Evolutionary conservation across 2,113 vertebrate genomes (phyloP).

Genomic region (Corythornis madagascariensis): DNA sequence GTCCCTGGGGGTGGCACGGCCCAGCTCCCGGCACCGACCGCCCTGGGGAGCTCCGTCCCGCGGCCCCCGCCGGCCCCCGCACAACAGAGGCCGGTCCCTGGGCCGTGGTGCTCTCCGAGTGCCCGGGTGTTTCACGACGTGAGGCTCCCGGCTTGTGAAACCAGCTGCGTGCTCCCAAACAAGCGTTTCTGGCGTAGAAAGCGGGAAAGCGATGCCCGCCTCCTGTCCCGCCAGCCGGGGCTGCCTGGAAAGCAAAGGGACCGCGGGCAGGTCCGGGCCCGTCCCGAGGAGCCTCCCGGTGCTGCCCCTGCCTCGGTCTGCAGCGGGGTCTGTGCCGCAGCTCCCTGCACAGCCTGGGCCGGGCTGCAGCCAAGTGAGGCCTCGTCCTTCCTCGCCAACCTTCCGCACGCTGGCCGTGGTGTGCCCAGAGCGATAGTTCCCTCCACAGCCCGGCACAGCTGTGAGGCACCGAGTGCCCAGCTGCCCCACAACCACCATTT

Average conservation of each 20-base stretch:
- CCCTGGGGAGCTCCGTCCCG: not conserved
- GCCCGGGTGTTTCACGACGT: fast-evolving
- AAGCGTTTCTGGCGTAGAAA: not conserved
- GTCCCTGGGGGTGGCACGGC: not conserved
- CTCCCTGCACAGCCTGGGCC: too few relatives aligned
- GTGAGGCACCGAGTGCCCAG: fast-evolving
- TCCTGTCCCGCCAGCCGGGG: fast-evolving
- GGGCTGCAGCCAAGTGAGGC: not conserved
- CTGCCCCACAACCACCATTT: not conserved
- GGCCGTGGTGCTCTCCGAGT: fast-evolving
- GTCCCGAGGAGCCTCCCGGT: fast-evolving
- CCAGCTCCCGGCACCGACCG: not conserved
- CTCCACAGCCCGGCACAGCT: not conserved
- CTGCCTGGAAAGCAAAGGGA: too few relatives aligned
- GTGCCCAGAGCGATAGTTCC: not conserved
- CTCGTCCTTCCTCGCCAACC: not conserved
- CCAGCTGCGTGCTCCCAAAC: not conserved
- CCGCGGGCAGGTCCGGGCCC: too few relatives aligned
- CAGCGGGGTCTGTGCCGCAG: too few relatives aligned
- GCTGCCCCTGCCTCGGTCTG: too few relatives aligned
- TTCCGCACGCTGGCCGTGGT: not conserved
- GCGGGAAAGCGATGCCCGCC: too few relatives aligned
- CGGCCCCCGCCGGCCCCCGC: fast-evolving
- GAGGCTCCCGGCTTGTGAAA: not conserved
- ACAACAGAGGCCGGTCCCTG: fast-evolving